phyloP scores from a whole-genome alignment of 2,888 invertebrate species.

The Drosophila vallismaia region DNA sequence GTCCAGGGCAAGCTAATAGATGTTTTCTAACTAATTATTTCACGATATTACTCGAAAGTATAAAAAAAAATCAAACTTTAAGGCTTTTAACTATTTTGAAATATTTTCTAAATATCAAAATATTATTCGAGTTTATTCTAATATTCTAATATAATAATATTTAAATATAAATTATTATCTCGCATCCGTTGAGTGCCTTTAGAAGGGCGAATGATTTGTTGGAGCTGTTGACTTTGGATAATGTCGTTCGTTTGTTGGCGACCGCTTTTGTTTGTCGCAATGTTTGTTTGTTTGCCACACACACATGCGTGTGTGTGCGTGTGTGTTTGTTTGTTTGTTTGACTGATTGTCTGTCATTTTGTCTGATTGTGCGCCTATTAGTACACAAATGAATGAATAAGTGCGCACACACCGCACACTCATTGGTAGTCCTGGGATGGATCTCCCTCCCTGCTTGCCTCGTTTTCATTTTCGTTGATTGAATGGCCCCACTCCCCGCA shows the following conservation, averaged over 20 bases:
- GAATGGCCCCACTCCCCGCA: conserved; percentile 44
- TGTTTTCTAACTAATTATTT: background rate
- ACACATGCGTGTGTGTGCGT: conserved; percentile 30
- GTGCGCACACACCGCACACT: conserved; percentile 48
- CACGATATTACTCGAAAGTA: too few species aligned
- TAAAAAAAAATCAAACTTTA: too few species aligned
- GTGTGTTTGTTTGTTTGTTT: conserved; percentile 68
- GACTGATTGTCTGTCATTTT: conserved; percentile 70
- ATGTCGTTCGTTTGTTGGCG: conserved; percentile 68
- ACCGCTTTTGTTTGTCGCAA: conserved; percentile 32
- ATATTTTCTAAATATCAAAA: background rate
- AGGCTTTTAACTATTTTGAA: too few species aligned
- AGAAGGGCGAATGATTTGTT: conserved; percentile 29
- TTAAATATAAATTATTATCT: conserved; percentile 6
- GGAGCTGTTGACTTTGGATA: conserved; percentile 75
- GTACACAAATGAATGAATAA: conserved; percentile 78
- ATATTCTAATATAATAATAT: too few species aligned
- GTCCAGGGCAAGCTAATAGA: conserved; percentile 10
- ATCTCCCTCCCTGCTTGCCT: conserved; percentile 2
- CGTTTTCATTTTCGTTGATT: conserved; percentile 74
- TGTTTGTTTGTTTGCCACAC: conserved; percentile 32
- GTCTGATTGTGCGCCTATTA: conserved; percentile 78
- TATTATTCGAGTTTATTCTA: background rate
- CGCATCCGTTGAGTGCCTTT: too few species aligned
- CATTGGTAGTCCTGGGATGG: background rate